Evolutionary conservation across 2,888 invertebrate species (phyloP), one percentile per base, ranked within the genome.

Genomic region (Metellina segmentata): DNA sequence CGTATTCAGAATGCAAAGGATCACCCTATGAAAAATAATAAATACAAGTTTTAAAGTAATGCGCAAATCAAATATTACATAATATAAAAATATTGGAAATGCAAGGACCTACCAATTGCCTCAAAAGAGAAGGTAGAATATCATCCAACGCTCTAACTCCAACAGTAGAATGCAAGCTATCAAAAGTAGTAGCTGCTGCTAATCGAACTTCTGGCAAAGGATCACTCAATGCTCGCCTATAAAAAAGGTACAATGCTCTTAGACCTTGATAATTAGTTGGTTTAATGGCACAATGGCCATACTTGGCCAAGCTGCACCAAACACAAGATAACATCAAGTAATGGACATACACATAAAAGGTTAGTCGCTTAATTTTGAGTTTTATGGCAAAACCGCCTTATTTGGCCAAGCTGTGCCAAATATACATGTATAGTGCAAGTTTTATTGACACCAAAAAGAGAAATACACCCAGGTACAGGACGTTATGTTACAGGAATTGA

Each of bases 121-220:
- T 97, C 94, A 99, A 96, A 96, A 99, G 97, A 93, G 97, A 96
- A 88, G 99, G 98, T 93, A 99, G 96, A 95, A 99, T 99, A 95
- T 99, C 99, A 95, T 99, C 99, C 87, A 99, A 96, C 79, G 99
- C 99, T 94, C 98, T 96, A 93, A 97, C 96, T 87, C 98, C 99
- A 93, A 99, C 98, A 93, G 98, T 98, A 88, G 97, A 97, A 96
- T 99, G 99, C 93, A 99, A 96, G 94, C 98, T 97, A 95, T 99
- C 99, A 95, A 99, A 99, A 0, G 99, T 99, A 94, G 97, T 97
- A 11, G 99, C 99, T 0, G 99, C 99, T 7, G 99, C 99, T 95
- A 97, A 96, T 82, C 99, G 96, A 0, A 96, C 99, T 95, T 98
- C 98, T 0, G 98, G 97, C 94, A 98, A 95, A 6, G 98, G 98